Evolutionary conservation across 1,140 invertebrate genomes (phyloP).

Genomic region (Bombus confusus): DNA sequence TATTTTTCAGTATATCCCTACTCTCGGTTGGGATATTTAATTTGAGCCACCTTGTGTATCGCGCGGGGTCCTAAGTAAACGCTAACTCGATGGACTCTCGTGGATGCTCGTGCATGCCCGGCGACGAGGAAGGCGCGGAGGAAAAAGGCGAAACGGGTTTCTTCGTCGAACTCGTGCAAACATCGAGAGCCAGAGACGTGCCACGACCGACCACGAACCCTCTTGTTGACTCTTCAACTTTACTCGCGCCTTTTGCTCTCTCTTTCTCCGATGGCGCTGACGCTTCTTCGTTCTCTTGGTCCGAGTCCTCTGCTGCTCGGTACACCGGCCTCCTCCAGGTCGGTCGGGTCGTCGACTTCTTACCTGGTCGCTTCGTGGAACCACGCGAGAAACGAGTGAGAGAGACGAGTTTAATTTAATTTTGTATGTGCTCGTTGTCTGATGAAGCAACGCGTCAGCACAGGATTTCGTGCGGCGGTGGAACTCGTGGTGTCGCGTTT

Average conservation of each 20-base stretch:
- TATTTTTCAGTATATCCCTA: constrained; percentile 43
- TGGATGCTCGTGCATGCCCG: constrained; percentile 43
- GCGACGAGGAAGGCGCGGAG: constrained; percentile 45
- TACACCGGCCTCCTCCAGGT: constrained; percentile 56
- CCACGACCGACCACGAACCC: constrained; percentile 61
- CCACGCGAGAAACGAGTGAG: constrained; percentile 50
- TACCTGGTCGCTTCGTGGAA: constrained; percentile 66
- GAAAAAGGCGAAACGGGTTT: constrained; percentile 75
- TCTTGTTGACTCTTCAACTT: constrained; percentile 79
- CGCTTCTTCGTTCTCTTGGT: constrained; percentile 32
- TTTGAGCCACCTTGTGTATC: constrained; percentile 69
- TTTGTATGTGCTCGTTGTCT: constrained; percentile 45
- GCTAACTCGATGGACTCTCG: constrained; percentile 65
- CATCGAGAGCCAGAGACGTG: constrained; percentile 64
- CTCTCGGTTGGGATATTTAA: constrained; percentile 71
- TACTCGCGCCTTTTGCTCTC: constrained; percentile 66
- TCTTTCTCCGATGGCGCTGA: constrained; percentile 22
- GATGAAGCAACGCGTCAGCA: constrained; percentile 44
- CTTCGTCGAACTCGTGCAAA: constrained; percentile 77
- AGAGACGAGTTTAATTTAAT: constrained; percentile 65
- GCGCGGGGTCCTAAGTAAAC: constrained; percentile 76
- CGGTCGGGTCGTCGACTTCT: constrained; percentile 66
- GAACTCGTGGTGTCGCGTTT: not conserved
- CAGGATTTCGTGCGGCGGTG: constrained; percentile 36
- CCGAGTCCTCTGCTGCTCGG: constrained; percentile 36